phyloP scores from a whole-genome alignment of 2,888 invertebrate species.

The Lutraria lutraria region DNA sequence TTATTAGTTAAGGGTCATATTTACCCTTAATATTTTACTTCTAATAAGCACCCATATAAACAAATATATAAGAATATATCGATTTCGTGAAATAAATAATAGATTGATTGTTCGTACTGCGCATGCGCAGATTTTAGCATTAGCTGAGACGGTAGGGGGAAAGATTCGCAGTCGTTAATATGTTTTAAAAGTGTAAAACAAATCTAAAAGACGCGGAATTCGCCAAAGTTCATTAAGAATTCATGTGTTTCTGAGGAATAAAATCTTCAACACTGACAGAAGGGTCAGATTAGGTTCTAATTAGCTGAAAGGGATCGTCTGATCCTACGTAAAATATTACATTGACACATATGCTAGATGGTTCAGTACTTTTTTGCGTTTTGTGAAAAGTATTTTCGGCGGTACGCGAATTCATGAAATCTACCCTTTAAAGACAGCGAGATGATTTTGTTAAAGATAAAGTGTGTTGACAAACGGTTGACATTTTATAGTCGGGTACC shows the following conservation, averaged over 20 bases:
- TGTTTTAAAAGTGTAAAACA: not conserved
- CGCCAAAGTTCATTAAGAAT: not conserved
- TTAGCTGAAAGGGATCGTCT: not conserved
- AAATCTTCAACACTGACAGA: not conserved
- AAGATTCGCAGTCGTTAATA: not conserved
- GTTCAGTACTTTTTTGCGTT: not conserved
- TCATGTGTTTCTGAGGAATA: not conserved
- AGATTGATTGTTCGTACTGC: not conserved
- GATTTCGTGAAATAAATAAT: too few relatives aligned
- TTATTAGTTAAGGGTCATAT: too few relatives aligned
- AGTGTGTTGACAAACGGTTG: not conserved
- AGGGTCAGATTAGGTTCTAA: constrained; percentile 7
- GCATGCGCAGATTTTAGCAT: not conserved
- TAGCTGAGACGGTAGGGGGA: not conserved
- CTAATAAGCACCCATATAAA: too few relatives aligned
- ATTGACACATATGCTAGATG: not conserved
- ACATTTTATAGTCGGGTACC: not conserved
- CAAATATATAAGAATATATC: too few relatives aligned
- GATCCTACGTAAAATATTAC: not conserved
- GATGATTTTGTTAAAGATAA: not conserved
- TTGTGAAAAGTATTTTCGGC: not conserved
- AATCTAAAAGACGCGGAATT: not conserved
- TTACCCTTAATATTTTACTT: too few relatives aligned
- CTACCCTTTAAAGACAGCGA: not conserved
- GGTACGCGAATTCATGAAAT: not conserved